Conservation (phyloP, 92 coral and sea anemone genomes). For the Nematostella vectensis region DNA sequence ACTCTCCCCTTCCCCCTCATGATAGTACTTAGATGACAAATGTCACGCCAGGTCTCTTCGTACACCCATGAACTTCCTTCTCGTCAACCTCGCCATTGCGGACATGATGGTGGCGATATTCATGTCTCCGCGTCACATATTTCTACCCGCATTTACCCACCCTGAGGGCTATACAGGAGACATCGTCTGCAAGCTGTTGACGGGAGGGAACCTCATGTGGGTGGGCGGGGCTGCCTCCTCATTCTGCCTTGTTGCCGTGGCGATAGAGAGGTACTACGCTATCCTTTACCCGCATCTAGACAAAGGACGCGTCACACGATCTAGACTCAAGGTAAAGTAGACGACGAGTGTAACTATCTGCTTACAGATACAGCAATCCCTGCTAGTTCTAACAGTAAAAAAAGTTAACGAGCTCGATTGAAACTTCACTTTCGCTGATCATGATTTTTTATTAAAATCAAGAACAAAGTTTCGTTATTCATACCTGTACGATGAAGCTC, state of each 20-base stretch:
- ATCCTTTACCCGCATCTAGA: conserved; percentile 25
- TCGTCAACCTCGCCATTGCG: conserved; percentile 29
- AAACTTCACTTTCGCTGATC: no score
- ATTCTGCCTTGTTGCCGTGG: conserved; percentile 25
- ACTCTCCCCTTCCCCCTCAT: no score
- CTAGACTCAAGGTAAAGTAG: conserved; percentile 21
- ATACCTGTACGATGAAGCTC: no score
- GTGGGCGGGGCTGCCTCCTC: conserved; percentile 36
- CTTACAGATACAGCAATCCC: no score
- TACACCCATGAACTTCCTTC: conserved; percentile 32
- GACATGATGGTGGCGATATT: conserved; percentile 34
- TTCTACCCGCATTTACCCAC: conserved; percentile 20
- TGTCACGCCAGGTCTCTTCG: conserved; percentile 15
- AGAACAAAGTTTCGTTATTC: no score
- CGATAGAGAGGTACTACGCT: conserved; percentile 23
- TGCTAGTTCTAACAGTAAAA: no score
- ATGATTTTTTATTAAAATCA: no score
- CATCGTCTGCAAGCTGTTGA: conserved; percentile 24
- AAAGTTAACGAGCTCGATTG: no score
- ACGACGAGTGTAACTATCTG: no score
- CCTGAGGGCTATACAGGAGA: conserved; percentile 19
- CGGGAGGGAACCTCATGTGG: conserved; percentile 41
- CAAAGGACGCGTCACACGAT: conserved; percentile 22
- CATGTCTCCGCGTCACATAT: conserved; percentile 31
- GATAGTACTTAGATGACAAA: no score